Evolutionary conservation across 1,140 invertebrate genomes (phyloP), one percentile per base, ranked within the genome.

Genomic region (Drosophila pallidifrons): DNA sequence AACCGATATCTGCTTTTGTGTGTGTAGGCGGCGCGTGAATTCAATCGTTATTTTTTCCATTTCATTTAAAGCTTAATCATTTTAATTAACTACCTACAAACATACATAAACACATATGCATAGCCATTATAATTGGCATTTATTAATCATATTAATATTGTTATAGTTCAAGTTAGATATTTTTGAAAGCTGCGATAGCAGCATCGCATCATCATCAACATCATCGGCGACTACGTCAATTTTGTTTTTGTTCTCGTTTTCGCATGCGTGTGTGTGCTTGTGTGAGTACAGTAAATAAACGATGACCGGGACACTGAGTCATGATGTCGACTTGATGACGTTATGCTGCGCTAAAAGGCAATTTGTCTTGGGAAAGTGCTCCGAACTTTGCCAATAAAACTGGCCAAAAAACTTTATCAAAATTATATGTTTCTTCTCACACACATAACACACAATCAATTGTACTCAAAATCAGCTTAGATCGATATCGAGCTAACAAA

Each of bases 341-440:
- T 75, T 75, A 75, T 75, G 73, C 68, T 75, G 67, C 72, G 72
- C 72, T 75, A 63, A 75, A 75, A 58, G 67, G 45, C 66, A 64
- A 75, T 75, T 70, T 75, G 72, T 75, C 72, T 75, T 52, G 35
- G 35, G 35, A 54, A 63, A 70, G 51, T 70, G 72, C 58, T 49
- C 72, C 59, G 41, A 64, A 59, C 43, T 75, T 75, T 59, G 59
- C 41, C 59, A 75, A 71, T 71, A 75, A 75, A 75, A 60, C 46
- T 38, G 7, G 10, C 35, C 2, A 32, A 15, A 64, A 35, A 64
- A 58, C 43, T 61, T 67, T 68, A 74, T 74, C 20, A 64, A 63
- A 61, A 43, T 63, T 32, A 49, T 73, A 54, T 61, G 13, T 68
- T 35, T 15, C 25, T 47, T 15, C 28, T 3, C 35, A 38, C 10